These are phyloP conservation scores for Drosophila sp. DNA, from an alignment of 1,140 invertebrate genomes.

Conservation along the genomic window DNA sequence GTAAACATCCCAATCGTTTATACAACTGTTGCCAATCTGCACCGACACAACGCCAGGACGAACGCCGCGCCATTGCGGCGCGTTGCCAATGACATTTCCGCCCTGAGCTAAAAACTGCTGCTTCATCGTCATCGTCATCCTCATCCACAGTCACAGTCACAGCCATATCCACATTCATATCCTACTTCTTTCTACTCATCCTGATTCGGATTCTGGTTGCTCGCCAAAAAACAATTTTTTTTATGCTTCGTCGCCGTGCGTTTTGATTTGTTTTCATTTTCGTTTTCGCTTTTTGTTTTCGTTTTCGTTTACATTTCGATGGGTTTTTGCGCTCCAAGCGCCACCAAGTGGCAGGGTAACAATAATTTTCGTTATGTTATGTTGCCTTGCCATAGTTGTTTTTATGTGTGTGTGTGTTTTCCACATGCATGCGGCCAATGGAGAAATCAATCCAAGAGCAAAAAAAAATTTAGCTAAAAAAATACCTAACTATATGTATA, in stretches of 20 bases:
- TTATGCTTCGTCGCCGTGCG: constrained; percentile 53
- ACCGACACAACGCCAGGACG: neutral
- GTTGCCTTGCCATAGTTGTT: constrained; percentile 1
- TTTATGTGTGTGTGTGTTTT: constrained; percentile 3
- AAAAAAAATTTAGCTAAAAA: constrained; percentile 1
- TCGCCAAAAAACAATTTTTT: constrained; percentile 55
- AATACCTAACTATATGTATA: constrained; percentile 17
- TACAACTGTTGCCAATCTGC: constrained; percentile 74
- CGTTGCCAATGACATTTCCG: constrained; percentile 67
- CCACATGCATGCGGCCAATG: constrained; percentile 12
- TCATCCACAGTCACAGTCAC: neutral
- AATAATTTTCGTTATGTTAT: constrained; percentile 14
- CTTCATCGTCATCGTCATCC: constrained; percentile 3
- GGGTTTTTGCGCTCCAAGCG: constrained; percentile 21
- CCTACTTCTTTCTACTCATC: constrained; percentile 25
- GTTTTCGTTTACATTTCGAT: constrained; percentile 26
- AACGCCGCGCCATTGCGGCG: constrained; percentile 5
- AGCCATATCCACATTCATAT: neutral
- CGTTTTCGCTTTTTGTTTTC: constrained; percentile 34
- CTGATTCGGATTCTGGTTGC: neutral
- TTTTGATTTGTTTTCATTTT: constrained; percentile 65
- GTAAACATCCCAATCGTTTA: constrained; percentile 74
- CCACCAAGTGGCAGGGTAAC: constrained; percentile 29
- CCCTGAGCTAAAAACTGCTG: constrained; percentile 35
- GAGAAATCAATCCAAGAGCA: constrained; percentile 10